phyloP scores from a whole-genome alignment of 2,113 vertebrate species.

The Lichenostomus cassidix region DNA sequence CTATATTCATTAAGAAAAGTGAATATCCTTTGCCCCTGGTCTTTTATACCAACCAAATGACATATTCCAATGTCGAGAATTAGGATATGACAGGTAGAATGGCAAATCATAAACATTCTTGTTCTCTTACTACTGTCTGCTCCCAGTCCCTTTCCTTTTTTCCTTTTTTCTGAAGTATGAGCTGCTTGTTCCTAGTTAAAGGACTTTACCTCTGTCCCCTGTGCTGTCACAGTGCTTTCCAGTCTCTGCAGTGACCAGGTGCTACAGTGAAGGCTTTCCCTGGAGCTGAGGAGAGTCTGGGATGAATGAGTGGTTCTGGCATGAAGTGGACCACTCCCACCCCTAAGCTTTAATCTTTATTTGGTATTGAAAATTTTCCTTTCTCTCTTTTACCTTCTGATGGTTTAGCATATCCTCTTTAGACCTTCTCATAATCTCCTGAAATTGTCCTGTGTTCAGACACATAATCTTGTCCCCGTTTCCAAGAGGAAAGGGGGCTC shows the following conservation, averaged over 20 bases:
- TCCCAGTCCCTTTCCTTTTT: not conserved
- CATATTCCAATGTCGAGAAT: not conserved
- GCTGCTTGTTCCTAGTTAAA: not conserved
- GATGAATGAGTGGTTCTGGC: accelerated
- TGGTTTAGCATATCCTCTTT: not conserved
- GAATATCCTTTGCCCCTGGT: not conserved
- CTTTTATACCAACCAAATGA: not conserved
- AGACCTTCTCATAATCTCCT: not conserved
- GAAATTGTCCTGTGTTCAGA: not conserved
- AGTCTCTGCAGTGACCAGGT: not conserved
- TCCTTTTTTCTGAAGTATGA: not conserved
- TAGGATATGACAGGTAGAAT: not conserved
- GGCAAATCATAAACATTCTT: not conserved
- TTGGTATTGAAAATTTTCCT: not conserved
- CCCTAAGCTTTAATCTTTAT: not conserved
- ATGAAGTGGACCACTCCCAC: not conserved
- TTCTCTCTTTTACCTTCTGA: not conserved
- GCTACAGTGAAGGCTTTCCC: not conserved
- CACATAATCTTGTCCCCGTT: not conserved
- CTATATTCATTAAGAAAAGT: not conserved
- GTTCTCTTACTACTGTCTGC: not conserved
- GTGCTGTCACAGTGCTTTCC: not conserved
- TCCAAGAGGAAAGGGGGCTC: not conserved
- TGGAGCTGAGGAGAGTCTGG: not conserved
- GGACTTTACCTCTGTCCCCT: not conserved